Evolutionary conservation across 2,797 vertebrate genomes (phyloP), one percentile per base, ranked within the genome.

Genomic region (Labroides dimidiatus): DNA sequence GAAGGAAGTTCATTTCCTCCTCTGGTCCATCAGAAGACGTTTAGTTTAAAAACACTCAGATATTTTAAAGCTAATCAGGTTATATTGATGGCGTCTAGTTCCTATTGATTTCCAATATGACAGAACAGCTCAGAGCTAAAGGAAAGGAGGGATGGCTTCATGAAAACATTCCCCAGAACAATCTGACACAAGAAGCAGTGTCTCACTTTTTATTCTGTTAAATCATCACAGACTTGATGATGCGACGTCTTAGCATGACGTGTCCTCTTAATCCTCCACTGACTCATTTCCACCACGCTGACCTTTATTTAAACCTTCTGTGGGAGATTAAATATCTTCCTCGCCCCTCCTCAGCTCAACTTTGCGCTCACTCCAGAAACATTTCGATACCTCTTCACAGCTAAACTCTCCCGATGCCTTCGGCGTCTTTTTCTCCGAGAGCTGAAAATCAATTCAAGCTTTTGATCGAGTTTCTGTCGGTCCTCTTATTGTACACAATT

Each of bases 401-500:
- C 56, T 77, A 55, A 64, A 62, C 67, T 68, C 74, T 62, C 59
- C 59, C 65, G 39, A 10, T 52, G 82, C 82, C 72, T 59, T 49
- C 0, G 61, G 79, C 75, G 2, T 74, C 55, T 65, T 75, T 72
- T 53, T 65, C 10, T 6, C 30, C 8, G 30, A 55, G 63, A 73
- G 59, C 75, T 69, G 74, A 39, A 79, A 81, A 86, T 82, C 80
- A 84, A 81, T 88, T 83, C 71, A 66, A 70, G 69, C 81, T 75
- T 75, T 39, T 72, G 74, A 84, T 76, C 70, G 75, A 60, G 56
- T 79, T 66, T 54, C 55, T 23, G 21, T 21, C 57, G 44, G 58
- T 19, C 15, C 21, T 67, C 60, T 64, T 55, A 65, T 57, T 58
- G 55, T n/a, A 50, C 54, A 53, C n/a, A 23, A 24, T 19, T 10